phyloP scores from a whole-genome alignment of 2,888 invertebrate species.

The Thera obeliscata region DNA sequence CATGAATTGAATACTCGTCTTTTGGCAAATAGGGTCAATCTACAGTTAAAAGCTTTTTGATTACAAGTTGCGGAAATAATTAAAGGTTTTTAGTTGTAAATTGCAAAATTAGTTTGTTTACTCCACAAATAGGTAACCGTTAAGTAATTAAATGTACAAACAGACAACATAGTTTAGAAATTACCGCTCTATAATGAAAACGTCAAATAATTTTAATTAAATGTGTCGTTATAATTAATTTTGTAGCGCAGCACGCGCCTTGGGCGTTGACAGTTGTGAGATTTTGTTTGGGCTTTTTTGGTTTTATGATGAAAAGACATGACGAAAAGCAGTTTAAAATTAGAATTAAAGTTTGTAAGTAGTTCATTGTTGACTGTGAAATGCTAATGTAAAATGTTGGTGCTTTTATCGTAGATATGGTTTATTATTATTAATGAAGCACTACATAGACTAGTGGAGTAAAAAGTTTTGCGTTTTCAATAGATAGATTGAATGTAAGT shows the following conservation, averaged over 20 bases:
- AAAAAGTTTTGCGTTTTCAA: too few relatives aligned
- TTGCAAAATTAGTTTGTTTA: constrained; percentile 17
- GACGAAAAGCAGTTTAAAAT: constrained; percentile 6
- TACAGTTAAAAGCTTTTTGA: constrained; percentile 6
- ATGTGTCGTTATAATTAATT: constrained; percentile 63
- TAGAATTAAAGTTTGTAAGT: not conserved
- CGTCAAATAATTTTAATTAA: constrained; percentile 70
- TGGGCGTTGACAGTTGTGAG: constrained; percentile 42
- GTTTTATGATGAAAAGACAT: constrained; percentile 25
- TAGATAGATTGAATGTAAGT: too few relatives aligned
- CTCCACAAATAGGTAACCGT: constrained; percentile 30
- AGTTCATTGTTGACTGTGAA: not conserved
- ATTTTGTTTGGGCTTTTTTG: constrained; percentile 20
- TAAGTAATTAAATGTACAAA: constrained; percentile 41
- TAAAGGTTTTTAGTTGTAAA: constrained; percentile 12
- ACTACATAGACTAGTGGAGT: too few relatives aligned
- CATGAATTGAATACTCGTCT: constrained; percentile 7
- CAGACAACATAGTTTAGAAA: constrained; percentile 37
- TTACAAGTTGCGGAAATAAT: constrained; percentile 14
- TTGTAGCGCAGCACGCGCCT: constrained; percentile 38
- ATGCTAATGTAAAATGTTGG: too few relatives aligned
- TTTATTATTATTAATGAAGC: too few relatives aligned
- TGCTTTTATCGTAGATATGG: too few relatives aligned
- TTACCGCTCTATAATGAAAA: constrained; percentile 59
- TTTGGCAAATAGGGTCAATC: constrained; percentile 11